phyloP scores from a whole-genome alignment of 2,888 invertebrate species.

The Harpagoxenus sublaevis region DNA sequence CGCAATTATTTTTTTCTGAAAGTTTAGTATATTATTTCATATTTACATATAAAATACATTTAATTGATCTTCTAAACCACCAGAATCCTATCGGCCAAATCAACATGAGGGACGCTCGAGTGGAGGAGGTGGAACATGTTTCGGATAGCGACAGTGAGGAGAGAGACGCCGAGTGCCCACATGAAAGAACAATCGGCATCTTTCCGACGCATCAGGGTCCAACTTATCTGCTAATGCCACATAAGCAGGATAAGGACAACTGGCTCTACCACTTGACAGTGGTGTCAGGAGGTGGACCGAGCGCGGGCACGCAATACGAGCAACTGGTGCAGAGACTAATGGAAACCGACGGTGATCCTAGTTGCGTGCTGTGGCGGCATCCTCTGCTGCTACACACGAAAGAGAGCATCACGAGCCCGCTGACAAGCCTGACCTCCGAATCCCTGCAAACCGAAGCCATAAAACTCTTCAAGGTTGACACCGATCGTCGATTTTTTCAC shows the following conservation, averaged over 20 bases:
- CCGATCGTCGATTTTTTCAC: neutral
- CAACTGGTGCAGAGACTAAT: constrained; percentile 98
- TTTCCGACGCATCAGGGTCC: constrained; percentile 98
- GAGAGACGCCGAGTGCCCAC: constrained; percentile 90
- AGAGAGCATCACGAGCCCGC: constrained; percentile 95
- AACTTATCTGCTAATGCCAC: constrained; percentile 96
- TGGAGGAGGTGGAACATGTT: constrained; percentile 97
- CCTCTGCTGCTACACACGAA: constrained; percentile 96
- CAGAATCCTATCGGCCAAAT: constrained; percentile 98
- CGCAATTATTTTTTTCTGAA: neutral
- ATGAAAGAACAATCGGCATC: constrained; percentile 95
- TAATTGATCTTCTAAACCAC: neutral
- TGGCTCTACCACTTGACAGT: constrained; percentile 95
- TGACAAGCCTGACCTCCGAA: constrained; percentile 96
- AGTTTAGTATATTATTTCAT: neutral
- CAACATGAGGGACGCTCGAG: constrained; percentile 97
- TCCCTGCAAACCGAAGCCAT: constrained; percentile 96
- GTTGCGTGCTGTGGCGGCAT: constrained; percentile 97
- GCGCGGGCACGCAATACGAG: constrained; percentile 98
- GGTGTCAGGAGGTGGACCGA: constrained; percentile 96
- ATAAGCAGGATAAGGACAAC: constrained; percentile 97
- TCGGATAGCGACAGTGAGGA: constrained; percentile 97
- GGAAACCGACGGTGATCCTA: constrained; percentile 98
- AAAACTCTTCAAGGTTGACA: constrained; percentile 95
- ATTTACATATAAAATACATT: constrained; percentile 15